Evolutionary conservation across 1,140 invertebrate species (phyloP).

Genomic region (Ooceraea biroi): DNA sequence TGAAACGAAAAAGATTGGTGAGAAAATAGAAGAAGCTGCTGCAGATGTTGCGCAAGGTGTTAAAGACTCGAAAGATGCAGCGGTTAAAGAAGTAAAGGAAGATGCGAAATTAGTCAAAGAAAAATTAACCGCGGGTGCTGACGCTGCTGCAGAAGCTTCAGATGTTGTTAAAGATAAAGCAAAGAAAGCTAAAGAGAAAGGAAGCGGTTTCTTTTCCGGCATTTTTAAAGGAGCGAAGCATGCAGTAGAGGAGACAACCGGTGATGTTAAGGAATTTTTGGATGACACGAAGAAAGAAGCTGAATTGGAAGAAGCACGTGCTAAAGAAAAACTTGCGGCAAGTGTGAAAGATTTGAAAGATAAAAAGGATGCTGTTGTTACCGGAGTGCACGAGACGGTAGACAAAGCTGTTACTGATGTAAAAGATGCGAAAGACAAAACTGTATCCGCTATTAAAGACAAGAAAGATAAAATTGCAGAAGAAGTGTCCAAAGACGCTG

Average conservation of each 20-base stretch:
- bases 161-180: constrained; percentile 60
- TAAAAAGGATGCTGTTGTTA: constrained; percentile 40
- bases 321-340: constrained; percentile 17
- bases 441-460: neutral
- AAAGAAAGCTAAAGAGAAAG: constrained; percentile 77
- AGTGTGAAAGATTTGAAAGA: constrained; percentile 28
- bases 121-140: neutral
- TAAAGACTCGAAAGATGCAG: constrained; percentile 43
- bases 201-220: constrained; percentile 65
- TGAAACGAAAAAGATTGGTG: constrained; percentile 6
- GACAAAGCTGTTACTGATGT: constrained; percentile 5
- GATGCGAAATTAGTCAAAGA: constrained; percentile 50
- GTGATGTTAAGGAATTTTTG: constrained; percentile 71
- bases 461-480: constrained; percentile 57
- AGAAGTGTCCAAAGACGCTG: constrained; percentile 34
- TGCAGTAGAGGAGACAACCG: constrained; percentile 76
- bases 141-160: neutral
- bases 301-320: constrained; percentile 68
- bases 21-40: constrained; percentile 20
- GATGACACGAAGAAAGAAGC: constrained; percentile 67
- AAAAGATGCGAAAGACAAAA: constrained; percentile 59
- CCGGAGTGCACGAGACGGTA: neutral
- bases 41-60: neutral
- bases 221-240: constrained; percentile 73
- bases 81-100: constrained; percentile 55